A percentile compares a stretch with the other conserved stretches of the same genome.
Evolutionary conservation across 2,888 invertebrate genomes (phyloP).

Genomic region (Drosophila pseudotalamancana): DNA sequence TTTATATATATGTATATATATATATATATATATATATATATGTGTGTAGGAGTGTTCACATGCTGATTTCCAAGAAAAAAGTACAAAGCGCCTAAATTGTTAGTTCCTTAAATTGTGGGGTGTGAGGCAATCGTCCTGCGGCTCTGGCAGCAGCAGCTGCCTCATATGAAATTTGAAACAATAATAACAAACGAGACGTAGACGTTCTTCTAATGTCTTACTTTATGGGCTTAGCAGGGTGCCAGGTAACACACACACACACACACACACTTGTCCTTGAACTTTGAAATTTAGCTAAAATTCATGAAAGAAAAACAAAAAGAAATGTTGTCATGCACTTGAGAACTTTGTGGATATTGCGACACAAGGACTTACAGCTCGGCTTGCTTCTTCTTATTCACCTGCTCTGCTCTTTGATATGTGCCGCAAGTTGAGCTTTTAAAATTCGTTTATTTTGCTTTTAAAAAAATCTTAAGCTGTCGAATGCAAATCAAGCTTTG

Average conservation of each 20-base stretch:
- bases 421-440: conserved; percentile 7
- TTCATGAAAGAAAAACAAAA: conserved; percentile 25
- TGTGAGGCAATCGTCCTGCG: conserved; percentile 17
- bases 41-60: not conserved
- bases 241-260: conserved; percentile 21
- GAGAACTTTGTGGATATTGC: conserved; percentile 1
- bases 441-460: conserved; percentile 15
- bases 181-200: conserved; percentile 19
- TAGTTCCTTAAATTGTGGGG: conserved; percentile 19
- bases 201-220: conserved; percentile 1
- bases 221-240: conserved; percentile 1
- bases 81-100: conserved; percentile 27
- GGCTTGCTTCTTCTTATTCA: not conserved
- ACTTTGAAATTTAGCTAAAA: conserved; percentile 42
- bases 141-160: conserved; percentile 14
- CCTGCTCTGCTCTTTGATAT: not conserved
- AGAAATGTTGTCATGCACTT: conserved; percentile 11
- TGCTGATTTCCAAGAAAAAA: conserved; percentile 28
- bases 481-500: conserved; percentile 13
- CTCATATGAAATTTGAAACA: conserved; percentile 38
- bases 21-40: not conserved
- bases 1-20: not conserved
- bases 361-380: not conserved
- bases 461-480: conserved; percentile 8
- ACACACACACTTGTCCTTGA: conserved; percentile 40